Conservation (phyloP, 1,140 invertebrate genomes). For the Anoplolepis gracilipes region DNA sequence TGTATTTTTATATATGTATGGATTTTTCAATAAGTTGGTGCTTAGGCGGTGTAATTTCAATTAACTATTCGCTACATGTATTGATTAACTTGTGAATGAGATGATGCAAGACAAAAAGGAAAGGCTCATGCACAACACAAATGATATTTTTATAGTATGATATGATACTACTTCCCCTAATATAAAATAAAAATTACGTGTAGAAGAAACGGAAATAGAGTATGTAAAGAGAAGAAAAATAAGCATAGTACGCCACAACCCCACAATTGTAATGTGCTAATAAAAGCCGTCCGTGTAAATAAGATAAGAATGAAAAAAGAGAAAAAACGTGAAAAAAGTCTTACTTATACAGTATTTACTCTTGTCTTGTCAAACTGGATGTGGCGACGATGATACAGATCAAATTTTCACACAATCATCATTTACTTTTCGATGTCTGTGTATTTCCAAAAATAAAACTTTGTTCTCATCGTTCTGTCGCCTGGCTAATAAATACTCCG, state of each 20-base stretch:
- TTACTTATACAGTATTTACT: conserved; percentile 76
- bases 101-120: background rate
- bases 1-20: conserved; percentile 48
- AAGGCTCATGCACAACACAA: conserved; percentile 21
- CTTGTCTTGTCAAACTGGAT: conserved; percentile 73
- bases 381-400: conserved; percentile 76
- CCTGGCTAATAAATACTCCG: conserved; percentile 78
- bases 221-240: background rate
- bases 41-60: conserved; percentile 12
- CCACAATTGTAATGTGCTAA: conserved; percentile 13
- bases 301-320: conserved; percentile 41
- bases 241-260: background rate
- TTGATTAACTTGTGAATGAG: conserved; percentile 20
- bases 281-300: conserved; percentile 30
- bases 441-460: conserved; percentile 37
- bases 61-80: background rate
- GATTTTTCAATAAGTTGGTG: conserved; percentile 10
- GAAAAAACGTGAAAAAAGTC: conserved; percentile 52
- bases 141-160: background rate
- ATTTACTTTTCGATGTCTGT: conserved; percentile 41
- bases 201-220: background rate
- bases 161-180: background rate
- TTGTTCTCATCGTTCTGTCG: conserved; percentile 48
- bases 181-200: background rate
- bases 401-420: conserved; percentile 62